These are phyloP conservation scores for Drosophila pseudoobscura DNA, from an alignment of 1,140 invertebrate genomes.

Conservation along the genomic window DNA sequence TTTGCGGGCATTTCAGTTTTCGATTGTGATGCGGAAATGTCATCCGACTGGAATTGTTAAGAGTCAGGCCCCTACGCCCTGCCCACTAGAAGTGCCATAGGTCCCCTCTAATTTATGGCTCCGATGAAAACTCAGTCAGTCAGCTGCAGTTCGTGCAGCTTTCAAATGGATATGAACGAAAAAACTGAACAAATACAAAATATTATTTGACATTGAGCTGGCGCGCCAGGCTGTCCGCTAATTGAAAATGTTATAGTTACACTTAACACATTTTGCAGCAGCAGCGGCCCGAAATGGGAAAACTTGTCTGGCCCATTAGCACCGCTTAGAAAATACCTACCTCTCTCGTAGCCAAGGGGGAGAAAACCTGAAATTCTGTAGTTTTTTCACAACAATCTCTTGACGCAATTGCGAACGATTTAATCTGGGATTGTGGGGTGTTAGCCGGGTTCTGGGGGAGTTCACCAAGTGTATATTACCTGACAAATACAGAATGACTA, in stretches of 20 bases:
- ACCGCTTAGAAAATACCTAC: slow-evolving; percentile 29
- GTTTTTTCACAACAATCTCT: slow-evolving; percentile 28
- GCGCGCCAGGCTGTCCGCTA: slow-evolving; percentile 28
- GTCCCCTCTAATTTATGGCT: slow-evolving; percentile 23
- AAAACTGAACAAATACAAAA: slow-evolving; percentile 9
- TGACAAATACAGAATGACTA: too few relatives aligned
- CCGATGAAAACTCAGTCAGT: slow-evolving; percentile 43
- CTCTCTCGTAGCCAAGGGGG: not conserved
- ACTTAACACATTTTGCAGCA: slow-evolving; percentile 47
- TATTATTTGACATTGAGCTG: slow-evolving; percentile 41
- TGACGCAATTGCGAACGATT: slow-evolving; percentile 46
- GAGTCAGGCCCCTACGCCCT: slow-evolving; percentile 11
- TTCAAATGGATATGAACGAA: too few relatives aligned
- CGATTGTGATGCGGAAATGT: slow-evolving; percentile 61
- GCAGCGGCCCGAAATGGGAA: slow-evolving; percentile 37
- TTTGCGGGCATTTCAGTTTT: slow-evolving; percentile 25
- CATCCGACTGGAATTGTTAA: slow-evolving; percentile 16
- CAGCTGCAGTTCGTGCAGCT: slow-evolving; percentile 13
- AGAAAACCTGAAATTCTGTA: slow-evolving; percentile 30
- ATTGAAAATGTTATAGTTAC: slow-evolving; percentile 62
- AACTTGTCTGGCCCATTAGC: slow-evolving; percentile 52
- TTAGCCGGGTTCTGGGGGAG: too few relatives aligned
- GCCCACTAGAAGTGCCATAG: not conserved
- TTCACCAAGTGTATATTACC: too few relatives aligned
- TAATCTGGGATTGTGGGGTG: slow-evolving; percentile 19